These are phyloP conservation scores for Lepidurus packardi DNA, from an alignment of 1,140 invertebrate species.

Conservation along the genomic window DNA sequence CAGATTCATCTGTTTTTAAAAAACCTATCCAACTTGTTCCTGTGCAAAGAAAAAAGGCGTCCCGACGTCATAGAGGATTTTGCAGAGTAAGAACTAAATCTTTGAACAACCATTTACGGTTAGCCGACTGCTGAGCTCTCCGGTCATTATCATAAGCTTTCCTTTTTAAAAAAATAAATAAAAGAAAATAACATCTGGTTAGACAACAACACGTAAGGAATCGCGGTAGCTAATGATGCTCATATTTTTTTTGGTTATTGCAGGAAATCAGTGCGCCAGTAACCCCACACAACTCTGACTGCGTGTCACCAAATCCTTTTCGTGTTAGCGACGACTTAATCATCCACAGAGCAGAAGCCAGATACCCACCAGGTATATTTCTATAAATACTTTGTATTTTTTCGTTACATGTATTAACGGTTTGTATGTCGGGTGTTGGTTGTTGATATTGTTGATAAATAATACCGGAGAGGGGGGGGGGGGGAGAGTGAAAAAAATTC, in stretches of 20 bases:
- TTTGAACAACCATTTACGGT: too few relatives aligned
- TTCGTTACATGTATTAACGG: background rate
- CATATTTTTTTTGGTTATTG: background rate
- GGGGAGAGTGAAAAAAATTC: background rate
- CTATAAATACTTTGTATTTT: background rate
- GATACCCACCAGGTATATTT: background rate
- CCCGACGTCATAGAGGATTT: background rate
- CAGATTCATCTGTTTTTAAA: background rate
- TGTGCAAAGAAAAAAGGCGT: background rate
- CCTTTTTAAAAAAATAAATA: background rate
- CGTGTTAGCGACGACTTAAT: background rate
- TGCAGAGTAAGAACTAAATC: background rate
- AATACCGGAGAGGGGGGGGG: background rate
- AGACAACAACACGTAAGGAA: background rate
- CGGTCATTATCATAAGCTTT: background rate
- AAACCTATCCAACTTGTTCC: background rate
- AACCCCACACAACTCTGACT: background rate
- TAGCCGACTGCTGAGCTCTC: too few relatives aligned
- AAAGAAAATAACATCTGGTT: background rate
- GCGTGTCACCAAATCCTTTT: background rate
- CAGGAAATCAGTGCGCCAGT: slow-evolving; percentile 1
- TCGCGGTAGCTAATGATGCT: background rate
- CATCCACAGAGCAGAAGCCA: background rate
- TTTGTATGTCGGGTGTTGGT: background rate
- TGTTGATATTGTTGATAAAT: background rate